A percentile compares a stretch with the other conserved stretches of the same genome.
phyloP scores from a whole-genome alignment of 2,888 invertebrate species.

The Sesamia inferens region DNA sequence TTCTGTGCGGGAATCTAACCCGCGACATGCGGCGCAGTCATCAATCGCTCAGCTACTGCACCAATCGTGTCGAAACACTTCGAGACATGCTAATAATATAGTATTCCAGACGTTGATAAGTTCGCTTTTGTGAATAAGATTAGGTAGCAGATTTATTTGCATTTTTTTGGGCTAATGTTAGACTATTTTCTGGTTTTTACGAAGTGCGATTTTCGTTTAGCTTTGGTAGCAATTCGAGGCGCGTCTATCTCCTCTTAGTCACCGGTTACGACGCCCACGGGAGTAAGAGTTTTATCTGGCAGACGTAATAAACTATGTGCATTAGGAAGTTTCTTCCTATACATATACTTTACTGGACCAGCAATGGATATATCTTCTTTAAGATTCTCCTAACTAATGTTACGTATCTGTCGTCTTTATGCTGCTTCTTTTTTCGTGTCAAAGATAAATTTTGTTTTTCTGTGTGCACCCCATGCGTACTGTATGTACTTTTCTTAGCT shows the following conservation, averaged over 20 bases:
- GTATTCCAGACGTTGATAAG: background rate
- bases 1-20: too few species aligned
- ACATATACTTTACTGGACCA: background rate
- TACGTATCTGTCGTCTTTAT: background rate
- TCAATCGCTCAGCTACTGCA: too few species aligned
- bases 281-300: constrained; percentile 8
- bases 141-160: background rate
- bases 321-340: constrained; percentile 1
- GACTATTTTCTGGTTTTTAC: background rate
- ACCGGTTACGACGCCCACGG: constrained; percentile 31
- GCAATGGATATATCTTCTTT: background rate
- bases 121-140: constrained; percentile 7
- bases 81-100: constrained; percentile 3
- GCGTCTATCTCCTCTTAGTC: constrained; percentile 14
- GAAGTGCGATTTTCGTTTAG: constrained; percentile 10
- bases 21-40: too few species aligned
- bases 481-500: too few species aligned
- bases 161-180: background rate
- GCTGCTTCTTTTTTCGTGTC: background rate
- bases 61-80: too few species aligned
- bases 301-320: background rate
- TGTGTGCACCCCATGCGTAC: background rate
- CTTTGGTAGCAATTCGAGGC: constrained; percentile 9
- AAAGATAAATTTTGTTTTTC: background rate
- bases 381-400: background rate